These are phyloP conservation scores for Diaperis boleti DNA, from an alignment of 2,888 invertebrate species.

Conservation along the genomic window DNA sequence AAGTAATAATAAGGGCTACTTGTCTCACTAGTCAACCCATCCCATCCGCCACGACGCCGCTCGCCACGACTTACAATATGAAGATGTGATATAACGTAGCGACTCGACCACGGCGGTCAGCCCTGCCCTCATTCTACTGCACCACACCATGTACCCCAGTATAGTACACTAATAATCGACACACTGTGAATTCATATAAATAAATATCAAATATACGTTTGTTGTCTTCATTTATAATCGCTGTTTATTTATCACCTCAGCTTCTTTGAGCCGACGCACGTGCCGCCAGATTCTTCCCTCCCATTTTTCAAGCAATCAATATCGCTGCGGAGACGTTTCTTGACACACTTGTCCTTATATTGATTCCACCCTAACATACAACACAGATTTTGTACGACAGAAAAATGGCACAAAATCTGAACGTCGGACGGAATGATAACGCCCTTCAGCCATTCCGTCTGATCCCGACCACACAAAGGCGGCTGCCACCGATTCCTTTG, in stretches of 20 bases:
- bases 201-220: constrained; percentile 63
- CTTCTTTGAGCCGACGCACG: constrained; percentile 4
- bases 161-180: constrained; percentile 66
- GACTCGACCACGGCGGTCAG: constrained; percentile 59
- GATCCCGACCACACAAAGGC: constrained; percentile 10
- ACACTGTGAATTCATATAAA: constrained; percentile 65
- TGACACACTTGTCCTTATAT: constrained; percentile 25
- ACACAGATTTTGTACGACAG: constrained; percentile 31
- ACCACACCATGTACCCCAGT: constrained; percentile 63
- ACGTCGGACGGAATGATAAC: constrained; percentile 22
- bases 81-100: constrained; percentile 63
- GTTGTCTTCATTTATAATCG: constrained; percentile 59
- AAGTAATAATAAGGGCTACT: constrained; percentile 53
- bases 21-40: constrained; percentile 51
- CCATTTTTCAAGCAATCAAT: constrained; percentile 23
- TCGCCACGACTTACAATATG: constrained; percentile 60
- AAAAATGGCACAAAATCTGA: constrained; percentile 30
- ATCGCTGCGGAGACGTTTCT: constrained; percentile 29
- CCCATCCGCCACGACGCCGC: constrained; percentile 48
- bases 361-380: constrained; percentile 12
- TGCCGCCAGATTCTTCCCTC: constrained; percentile 4
- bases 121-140: constrained; percentile 60
- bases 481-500: constrained; percentile 11
- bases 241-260: constrained; percentile 42
- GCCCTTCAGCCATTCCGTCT: constrained; percentile 17